Base-by-base conservation (phyloP, 2,888 invertebrate genomes). In the Heteropelma amictum region DNA sequence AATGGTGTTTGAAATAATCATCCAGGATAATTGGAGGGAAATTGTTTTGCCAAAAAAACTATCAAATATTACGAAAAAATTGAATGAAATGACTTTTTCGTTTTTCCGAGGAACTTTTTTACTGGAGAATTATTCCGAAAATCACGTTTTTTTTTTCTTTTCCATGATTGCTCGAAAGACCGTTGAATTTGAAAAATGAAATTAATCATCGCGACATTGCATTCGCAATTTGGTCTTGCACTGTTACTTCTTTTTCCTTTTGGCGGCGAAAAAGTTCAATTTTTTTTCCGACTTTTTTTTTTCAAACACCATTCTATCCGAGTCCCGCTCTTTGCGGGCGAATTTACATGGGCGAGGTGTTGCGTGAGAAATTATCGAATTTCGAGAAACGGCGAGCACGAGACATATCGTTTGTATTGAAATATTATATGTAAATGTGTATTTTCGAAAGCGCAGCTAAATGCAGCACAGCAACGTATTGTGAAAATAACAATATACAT, bases 401-500 rank as follows among this genome's bases (percentile, higher is more conserved):
- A 53, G 51, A 26, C 23, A 60, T 21, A 42, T 38, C 28, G 53
- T 53, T 53, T 42, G 54, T 51, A 68, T 56, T 19, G 12, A 40
- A 23, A 60, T 33, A 58, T 47, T 67, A 51, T 23, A 70, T 63
- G 23, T 63, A 38, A 63, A 70, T 65, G 64, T 63, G 63, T 69
- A 64, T 69, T 54, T 53, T 65, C 70, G 60, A 61, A 60, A 74
- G 68, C 72, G 77, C 73, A 79, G 70, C 72, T 79, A 77, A n/a
- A 65, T 77, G 77, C 76, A 79, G 79, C 81, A 82, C 80, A 69
- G 78, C 79, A 81, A 79, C 82, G 77, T 82, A 83, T 72, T 82
- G 83, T 84, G 78, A 77, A 76, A 80, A 79, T 82, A 83, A 84
- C 77, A 84, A 83, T 83, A 77, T 76, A 83, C 77, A 85, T 84